Conservation (phyloP, 2,113 vertebrate genomes). For the Hemibagrus wyckioides region DNA sequence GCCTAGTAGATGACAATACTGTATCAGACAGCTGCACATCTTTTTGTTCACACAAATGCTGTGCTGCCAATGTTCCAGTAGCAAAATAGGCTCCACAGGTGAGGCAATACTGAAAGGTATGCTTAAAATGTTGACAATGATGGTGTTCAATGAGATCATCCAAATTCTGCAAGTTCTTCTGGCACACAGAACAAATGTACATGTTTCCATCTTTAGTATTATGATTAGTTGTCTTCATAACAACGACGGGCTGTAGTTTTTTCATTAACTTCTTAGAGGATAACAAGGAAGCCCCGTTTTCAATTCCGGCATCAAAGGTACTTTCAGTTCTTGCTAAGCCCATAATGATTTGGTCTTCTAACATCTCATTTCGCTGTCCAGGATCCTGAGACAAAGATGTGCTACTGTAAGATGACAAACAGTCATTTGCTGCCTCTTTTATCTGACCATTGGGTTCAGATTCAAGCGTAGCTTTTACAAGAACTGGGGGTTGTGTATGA, state of each 20-base stretch:
- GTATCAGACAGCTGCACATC: neutral
- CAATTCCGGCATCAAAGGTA: neutral
- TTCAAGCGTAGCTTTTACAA: conserved; percentile 43
- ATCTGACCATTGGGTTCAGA: conserved; percentile 43
- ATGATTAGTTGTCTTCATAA: conserved; percentile 59
- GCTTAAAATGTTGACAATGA: conserved; percentile 55
- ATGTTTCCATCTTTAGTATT: conserved; percentile 18
- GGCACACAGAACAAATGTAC: conserved; percentile 65
- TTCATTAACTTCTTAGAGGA: conserved; percentile 57
- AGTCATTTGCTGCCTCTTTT: conserved; percentile 30
- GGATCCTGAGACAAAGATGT: conserved; percentile 45
- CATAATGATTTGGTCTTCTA: neutral
- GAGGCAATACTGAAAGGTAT: conserved; percentile 61
- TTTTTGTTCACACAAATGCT: conserved; percentile 58
- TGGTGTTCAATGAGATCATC: conserved; percentile 72
- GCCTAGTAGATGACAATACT: neutral
- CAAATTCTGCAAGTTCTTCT: conserved; percentile 50
- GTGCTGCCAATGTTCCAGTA: conserved; percentile 36
- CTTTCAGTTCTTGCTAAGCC: neutral
- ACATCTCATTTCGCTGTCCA: conserved; percentile 23
- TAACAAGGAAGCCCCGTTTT: conserved; percentile 43
- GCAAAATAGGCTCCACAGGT: conserved; percentile 64
- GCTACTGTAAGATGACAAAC: conserved; percentile 51
- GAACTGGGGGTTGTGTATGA: conserved; percentile 21
- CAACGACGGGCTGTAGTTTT: conserved; percentile 69